Base-by-base conservation (phyloP, 2,797 vertebrate species). In the Pelobates cultripes region DNA sequence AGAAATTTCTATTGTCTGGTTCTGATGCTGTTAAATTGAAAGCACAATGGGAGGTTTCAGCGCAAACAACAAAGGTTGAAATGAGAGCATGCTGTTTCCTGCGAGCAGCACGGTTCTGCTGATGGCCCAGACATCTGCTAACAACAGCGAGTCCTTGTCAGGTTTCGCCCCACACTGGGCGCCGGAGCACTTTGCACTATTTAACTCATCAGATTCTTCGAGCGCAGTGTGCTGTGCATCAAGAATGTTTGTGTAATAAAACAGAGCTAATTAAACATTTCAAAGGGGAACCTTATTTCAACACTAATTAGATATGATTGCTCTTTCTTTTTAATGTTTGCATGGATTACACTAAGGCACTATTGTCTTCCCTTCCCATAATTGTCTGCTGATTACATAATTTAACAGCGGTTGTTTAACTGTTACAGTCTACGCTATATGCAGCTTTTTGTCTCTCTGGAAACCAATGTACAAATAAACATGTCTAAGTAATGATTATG, bases 251-350 rank as follows among this genome's bases (percentile, higher is more conserved):
- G 90, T 91, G 90, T 89, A 91, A 91, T 93, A 92, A 94, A 93
- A 90, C 88, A 88, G 87, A 91, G 91, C 89, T 93, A 93, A 94
- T 94, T 93, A 93, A 94, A 92, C 90, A 90, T 93, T 94, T 94
- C 91, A 91, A 92, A 93, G 90, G 89, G 92, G 92, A 94, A 92
- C 91, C 91, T 91, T 93, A 93, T 92, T 93, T 93, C 90, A 90
- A 88, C 90, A 88, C 90, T 93, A 93, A 94, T 93, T 93, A 92
- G 90, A 88, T 92, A 90, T 91, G 93, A 94, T 93, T 93, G 89
- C 86, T 15, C 90, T 88, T 90, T 87, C 79, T 85, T 10, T 84
- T 69, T 88, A 86, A n/a, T 78, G 86, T 85, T 77, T 1, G 43
- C 83, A 47, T 85, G 87, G 83, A 73, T 86, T 86, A 79, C 82